These are phyloP conservation scores for Crenichthys baileyi DNA, from an alignment of 2,797 vertebrate genomes.

Conservation along the genomic window DNA sequence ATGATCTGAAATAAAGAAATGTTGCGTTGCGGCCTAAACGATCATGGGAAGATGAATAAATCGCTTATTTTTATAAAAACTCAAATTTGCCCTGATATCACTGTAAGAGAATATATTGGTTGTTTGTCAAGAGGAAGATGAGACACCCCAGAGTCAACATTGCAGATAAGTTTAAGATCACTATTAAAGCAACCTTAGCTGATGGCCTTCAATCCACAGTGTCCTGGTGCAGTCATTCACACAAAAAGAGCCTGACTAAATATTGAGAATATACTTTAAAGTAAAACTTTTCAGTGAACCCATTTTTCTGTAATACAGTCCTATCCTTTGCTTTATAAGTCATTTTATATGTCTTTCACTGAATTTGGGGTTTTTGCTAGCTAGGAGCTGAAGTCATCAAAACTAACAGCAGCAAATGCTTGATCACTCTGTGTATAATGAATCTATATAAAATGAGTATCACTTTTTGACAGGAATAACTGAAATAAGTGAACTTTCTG, in stretches of 20 bases:
- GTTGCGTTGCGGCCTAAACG: too few species aligned
- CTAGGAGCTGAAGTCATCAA: not conserved
- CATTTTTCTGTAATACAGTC: not conserved
- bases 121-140: too few species aligned
- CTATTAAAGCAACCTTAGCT: too few species aligned
- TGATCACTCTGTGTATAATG: not conserved
- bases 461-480: not conserved
- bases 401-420: not conserved
- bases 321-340: too few species aligned
- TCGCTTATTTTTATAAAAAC: not conserved
- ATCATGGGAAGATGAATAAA: not conserved
- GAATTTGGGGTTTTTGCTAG: not conserved
- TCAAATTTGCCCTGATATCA: not conserved
- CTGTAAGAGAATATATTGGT: too few species aligned
- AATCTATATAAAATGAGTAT: not conserved
- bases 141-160: too few species aligned
- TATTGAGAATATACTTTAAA: too few species aligned
- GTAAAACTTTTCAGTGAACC: not conserved
- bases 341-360: not conserved
- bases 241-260: not conserved
- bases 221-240: not conserved
- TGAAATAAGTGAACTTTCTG: not conserved
- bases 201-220: too few species aligned
- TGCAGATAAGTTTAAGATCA: too few species aligned
- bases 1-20: not conserved